phyloP scores from a whole-genome alignment of 2,113 vertebrate genomes.

The Raja brachyura region DNA sequence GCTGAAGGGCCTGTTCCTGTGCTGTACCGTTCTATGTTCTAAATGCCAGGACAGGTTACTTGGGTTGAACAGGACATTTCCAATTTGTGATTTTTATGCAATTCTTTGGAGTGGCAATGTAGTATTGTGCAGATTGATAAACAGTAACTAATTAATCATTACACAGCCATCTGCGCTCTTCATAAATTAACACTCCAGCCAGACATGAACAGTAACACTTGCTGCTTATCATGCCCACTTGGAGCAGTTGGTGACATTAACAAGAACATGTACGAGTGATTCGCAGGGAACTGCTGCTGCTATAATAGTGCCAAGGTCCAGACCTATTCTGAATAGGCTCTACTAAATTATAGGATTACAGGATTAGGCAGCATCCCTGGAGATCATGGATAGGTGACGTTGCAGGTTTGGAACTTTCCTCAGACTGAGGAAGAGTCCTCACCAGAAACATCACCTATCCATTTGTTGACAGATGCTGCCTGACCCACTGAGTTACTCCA shows the following conservation, averaged over 20 bases:
- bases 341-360: background rate
- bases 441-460: too few relatives aligned
- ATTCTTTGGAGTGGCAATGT: background rate
- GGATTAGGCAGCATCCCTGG: too few relatives aligned
- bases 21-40: too few relatives aligned
- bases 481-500: too few relatives aligned
- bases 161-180: background rate
- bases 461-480: too few relatives aligned
- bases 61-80: background rate
- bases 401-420: too few relatives aligned
- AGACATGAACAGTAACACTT: background rate
- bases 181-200: background rate
- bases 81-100: background rate
- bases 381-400: too few relatives aligned
- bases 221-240: background rate
- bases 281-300: background rate
- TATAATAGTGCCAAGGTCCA: background rate
- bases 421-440: too few relatives aligned
- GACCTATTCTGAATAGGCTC: background rate
- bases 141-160: background rate
- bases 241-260: background rate
- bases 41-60: background rate
- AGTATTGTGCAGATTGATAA: background rate
- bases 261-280: background rate
- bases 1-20: too few relatives aligned